Evolutionary conservation across 2,113 vertebrate genomes (phyloP).

Genomic region (Anarrhichthys ocellatus): DNA sequence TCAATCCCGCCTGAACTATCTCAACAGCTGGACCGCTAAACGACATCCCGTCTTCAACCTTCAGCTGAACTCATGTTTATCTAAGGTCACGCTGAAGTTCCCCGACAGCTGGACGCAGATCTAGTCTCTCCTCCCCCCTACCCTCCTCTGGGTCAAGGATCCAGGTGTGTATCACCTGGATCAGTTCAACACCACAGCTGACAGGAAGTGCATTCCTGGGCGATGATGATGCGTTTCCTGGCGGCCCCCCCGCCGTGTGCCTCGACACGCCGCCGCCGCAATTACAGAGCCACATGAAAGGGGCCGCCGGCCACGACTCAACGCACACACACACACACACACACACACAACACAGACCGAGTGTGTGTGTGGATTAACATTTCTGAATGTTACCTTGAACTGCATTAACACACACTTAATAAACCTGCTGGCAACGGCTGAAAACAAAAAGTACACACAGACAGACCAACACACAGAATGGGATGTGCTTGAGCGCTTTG

Average conservation of each 20-base stretch:
- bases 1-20: no score
- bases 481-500: conserved; percentile 27
- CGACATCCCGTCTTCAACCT: no score
- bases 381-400: conserved; percentile 39
- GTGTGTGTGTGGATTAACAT: conserved; percentile 22
- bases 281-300: conserved; percentile 74
- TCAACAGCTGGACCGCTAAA: no score
- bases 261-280: conserved; percentile 70
- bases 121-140: neutral
- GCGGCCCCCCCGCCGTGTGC: conserved; percentile 54
- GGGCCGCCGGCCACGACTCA: conserved; percentile 68
- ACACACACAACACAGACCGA: conserved; percentile 19
- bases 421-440: conserved; percentile 36
- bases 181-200: neutral
- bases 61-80: neutral
- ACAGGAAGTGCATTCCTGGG: conserved; percentile 77
- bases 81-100: neutral
- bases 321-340: conserved; percentile 26
- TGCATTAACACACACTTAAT: conserved; percentile 39
- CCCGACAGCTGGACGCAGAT: conserved; percentile 36
- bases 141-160: conserved; percentile 38
- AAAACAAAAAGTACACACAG: conserved; percentile 28
- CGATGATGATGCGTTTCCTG: conserved; percentile 75
- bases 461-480: conserved; percentile 10
- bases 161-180: conserved; percentile 63